Base-by-base conservation (phyloP, 2,888 invertebrate genomes). In the Drosophila percnosoma region DNA sequence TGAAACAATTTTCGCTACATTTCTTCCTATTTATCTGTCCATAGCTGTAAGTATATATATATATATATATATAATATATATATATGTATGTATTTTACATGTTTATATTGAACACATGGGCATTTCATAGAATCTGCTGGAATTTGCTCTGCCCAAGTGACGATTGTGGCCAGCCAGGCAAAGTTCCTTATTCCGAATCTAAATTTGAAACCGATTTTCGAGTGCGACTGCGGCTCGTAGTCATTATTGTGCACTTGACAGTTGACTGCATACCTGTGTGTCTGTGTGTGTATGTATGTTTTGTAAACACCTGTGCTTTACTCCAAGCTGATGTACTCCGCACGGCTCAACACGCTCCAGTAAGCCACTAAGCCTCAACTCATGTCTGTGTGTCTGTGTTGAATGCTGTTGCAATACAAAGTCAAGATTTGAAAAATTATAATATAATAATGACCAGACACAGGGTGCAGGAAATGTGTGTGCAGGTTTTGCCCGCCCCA, bases 361-460 rank as follows among this genome's bases (percentile, higher is more conserved):
- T 73, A 76, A 82, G 27, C 51, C 48, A 61, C 59, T 49, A 40
- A 64, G 62, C 38, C 68, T 61, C 34, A 34, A 45, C 27, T 27
- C 27, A 31, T 55, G 59, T 59, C 36, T 57, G 54, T 61, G 52
- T 60, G 27, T n/a, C n/a, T 68, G 60, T 68, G 72, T 72, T 75
- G 70, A 76, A 76, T 75, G 70, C 76, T 62, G 59, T 63, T 51
- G 40, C 60, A 24, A 49, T 63, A 40, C 42, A 24, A 59, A 60
- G 70, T 53, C 73, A 80, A 81, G 81, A 75, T 67, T 75, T 71
- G 71, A 73, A 71, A 75, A 81, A 81, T 81, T 81, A 78, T 70
- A 73, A 77, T 81, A 82, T 70, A 73, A 77, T 81, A 81, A 79
- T 79, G 78, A 79, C 79, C 79, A 77, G 70, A 73, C 73, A 73